Base-by-base conservation (phyloP, 2,113 vertebrate species). In the Edolisoma coerulescens region DNA sequence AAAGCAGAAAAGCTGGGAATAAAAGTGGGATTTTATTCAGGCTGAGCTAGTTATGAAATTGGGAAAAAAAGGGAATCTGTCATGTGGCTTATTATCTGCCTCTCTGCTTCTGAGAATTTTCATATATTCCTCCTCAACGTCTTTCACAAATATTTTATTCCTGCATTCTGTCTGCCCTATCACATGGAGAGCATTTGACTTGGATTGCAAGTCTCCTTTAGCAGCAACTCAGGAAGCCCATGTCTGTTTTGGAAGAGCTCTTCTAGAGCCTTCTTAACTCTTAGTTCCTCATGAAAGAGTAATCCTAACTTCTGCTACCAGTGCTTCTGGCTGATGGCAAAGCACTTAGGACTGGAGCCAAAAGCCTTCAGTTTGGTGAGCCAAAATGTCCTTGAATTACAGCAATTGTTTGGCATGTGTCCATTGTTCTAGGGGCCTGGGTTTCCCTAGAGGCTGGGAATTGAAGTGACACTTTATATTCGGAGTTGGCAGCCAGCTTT, bases 341-440 rank as follows among this genome's bases (percentile, higher is more conserved):
- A 96, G 26, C 64, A 76, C 69, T 93, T 92, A 73, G 86, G 83
- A 87, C 68, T 86, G 37, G 73, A 87, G 86, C 93, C 92, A 96
- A 84, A 93, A 86, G 68, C 52, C 49, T 92, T 92, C 53, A 60
- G 73, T 92, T 92, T 87, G 77, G 68, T 89, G 69, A 94, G 85
- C 90, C 90, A 92, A 90, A 93, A 76, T 78, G 86, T 84, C 95
- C 88, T 93, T 93, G 93, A 92, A 84, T 87, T 93, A 82, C 53
- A 79, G 93, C 90, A 90, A 73, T 96, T 93, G 41, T 93, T 78
- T 96, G 96, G 96, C 93, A 82, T 84, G 73, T 84, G 80, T 96
- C 96, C 92, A 79, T 95, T 89, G 83, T 96, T 93, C 47, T 76
- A 60, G 92, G 42, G 68, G 79, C 80, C 76, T 94, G 88, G 49